Percentiles rank a stretch among this genome's conserved stretches.
phyloP scores from a whole-genome alignment of 2,888 invertebrate species.

The Plagiodera versicolora region DNA sequence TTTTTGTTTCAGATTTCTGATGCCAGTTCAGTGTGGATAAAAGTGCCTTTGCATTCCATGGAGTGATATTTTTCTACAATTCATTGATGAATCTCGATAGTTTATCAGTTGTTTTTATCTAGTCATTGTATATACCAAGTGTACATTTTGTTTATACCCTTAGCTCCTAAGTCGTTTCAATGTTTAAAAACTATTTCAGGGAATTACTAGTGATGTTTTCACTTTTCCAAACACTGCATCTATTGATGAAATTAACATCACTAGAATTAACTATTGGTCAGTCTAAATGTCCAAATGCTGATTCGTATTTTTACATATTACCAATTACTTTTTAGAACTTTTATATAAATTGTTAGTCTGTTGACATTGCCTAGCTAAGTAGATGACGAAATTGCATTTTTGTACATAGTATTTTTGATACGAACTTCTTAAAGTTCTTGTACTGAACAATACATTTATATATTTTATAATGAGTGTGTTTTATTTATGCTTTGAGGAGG shows the following conservation, averaged over 20 bases:
- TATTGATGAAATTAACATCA: constrained; percentile 3
- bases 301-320: neutral
- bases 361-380: too few relatives aligned
- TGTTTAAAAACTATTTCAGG: neutral
- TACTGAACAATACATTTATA: constrained; percentile 18
- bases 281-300: neutral
- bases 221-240: too few relatives aligned
- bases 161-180: constrained; percentile 28
- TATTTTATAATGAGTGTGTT: constrained; percentile 18
- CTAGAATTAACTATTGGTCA: neutral
- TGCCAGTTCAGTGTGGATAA: too few relatives aligned
- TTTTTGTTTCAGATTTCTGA: constrained; percentile 42
- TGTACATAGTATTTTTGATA: constrained; percentile 36
- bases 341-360: neutral
- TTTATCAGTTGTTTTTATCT: constrained; percentile 49
- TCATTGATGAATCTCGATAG: constrained; percentile 42
- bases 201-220: neutral
- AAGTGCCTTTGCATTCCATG: constrained; percentile 52
- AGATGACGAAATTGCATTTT: too few relatives aligned
- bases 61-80: constrained; percentile 49
- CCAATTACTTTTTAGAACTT: neutral
- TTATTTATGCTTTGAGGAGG: constrained; percentile 1
- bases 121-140: constrained; percentile 50
- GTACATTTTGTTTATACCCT: constrained; percentile 47
- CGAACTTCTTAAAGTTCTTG: constrained; percentile 19